Base-by-base conservation (phyloP, 2,888 invertebrate genomes). In the Caenorhabditis angaria region DNA sequence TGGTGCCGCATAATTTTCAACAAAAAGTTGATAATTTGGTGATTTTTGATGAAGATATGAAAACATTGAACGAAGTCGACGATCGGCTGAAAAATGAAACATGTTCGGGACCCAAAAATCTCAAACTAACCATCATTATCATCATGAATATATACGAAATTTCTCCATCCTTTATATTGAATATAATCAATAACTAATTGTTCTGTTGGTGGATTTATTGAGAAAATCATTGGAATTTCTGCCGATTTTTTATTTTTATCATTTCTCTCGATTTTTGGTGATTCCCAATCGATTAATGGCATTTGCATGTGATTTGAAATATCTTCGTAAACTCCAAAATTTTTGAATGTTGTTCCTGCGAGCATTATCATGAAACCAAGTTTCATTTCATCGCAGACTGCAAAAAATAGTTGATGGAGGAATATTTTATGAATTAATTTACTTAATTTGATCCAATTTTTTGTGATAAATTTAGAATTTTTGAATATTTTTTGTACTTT, bases 361-460 rank as follows among this genome's bases (percentile, higher is more conserved):
- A 82, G n/a, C 80, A 81, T 81, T 14, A 82, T 61, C 73, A 82
- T 78, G 56, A 71, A 81, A n/a, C 82, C 82, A 10, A 76, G 61
- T 47, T 80, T 79, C 76, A 82, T 79, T 60, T 82, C 80, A 58
- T 82, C 80, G 57, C 82, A 82, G 51, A 82, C 82, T 82, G 64
- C 29, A 73, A 59, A 53, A 25, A 35, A 67, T 14, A 20, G 24
- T 54, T 20, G n/a, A n/a, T n/a, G n/a, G n/a, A n/a, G n/a, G n/a
- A n/a, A n/a, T n/a, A n/a, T n/a, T n/a, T n/a, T n/a, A n/a, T n/a
- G n/a, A n/a, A n/a, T n/a, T n/a, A n/a, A n/a, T n/a, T n/a, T n/a
- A n/a, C n/a, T n/a, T n/a, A n/a, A n/a, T n/a, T n/a, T n/a, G n/a
- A n/a, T n/a, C n/a, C n/a, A n/a, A n/a, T n/a, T n/a, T n/a, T n/a